A percentile compares a stretch with the other conserved stretches of the same genome.
These are phyloP conservation scores for Athrips mouffetella DNA, from an alignment of 2,888 invertebrate species.

Conservation along the genomic window DNA sequence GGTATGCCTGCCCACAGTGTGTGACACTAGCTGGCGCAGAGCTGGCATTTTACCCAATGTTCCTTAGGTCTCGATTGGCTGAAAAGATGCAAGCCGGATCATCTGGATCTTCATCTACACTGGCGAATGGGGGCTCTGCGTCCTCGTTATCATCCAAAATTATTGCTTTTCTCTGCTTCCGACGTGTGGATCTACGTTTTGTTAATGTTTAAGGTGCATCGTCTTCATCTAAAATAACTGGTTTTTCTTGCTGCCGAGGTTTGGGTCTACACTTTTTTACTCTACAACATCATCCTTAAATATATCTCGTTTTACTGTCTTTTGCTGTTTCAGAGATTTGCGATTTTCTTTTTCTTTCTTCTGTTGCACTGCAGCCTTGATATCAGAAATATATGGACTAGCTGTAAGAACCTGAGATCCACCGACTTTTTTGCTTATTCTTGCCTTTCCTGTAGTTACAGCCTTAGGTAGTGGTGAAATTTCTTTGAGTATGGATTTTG, in stretches of 20 bases:
- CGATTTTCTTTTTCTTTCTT: slow-evolving; percentile 19
- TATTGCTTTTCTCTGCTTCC: slow-evolving; percentile 10
- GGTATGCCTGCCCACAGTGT: slow-evolving; percentile 18
- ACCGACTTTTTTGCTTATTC: slow-evolving; percentile 19
- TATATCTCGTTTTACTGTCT: slow-evolving; percentile 16
- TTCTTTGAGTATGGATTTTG: slow-evolving; percentile 10
- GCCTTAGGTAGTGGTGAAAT: slow-evolving; percentile 21
- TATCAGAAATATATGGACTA: slow-evolving; percentile 20
- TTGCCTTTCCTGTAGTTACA: slow-evolving; percentile 17
- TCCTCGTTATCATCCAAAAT: not conserved
- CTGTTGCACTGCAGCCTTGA: slow-evolving; percentile 19
- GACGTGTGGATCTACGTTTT: slow-evolving; percentile 2
- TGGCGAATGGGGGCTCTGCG: too few species aligned
- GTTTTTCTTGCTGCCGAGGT: slow-evolving; percentile 7
- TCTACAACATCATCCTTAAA: slow-evolving; percentile 14
- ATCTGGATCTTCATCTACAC: too few species aligned
- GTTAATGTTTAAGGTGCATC: slow-evolving; percentile 10
- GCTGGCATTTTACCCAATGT: slow-evolving; percentile 18
- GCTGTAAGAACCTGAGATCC: slow-evolving; percentile 19
- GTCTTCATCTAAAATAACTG: slow-evolving; percentile 11
- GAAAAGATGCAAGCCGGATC: slow-evolving; percentile 18
- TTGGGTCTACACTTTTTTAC: slow-evolving; percentile 6
- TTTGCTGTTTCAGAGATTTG: slow-evolving; percentile 15
- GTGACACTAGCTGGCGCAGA: slow-evolving; percentile 7
- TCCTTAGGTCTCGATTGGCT: slow-evolving; percentile 18